phyloP scores from a whole-genome alignment of 2,888 invertebrate species.

The Andricus quercusramuli region DNA sequence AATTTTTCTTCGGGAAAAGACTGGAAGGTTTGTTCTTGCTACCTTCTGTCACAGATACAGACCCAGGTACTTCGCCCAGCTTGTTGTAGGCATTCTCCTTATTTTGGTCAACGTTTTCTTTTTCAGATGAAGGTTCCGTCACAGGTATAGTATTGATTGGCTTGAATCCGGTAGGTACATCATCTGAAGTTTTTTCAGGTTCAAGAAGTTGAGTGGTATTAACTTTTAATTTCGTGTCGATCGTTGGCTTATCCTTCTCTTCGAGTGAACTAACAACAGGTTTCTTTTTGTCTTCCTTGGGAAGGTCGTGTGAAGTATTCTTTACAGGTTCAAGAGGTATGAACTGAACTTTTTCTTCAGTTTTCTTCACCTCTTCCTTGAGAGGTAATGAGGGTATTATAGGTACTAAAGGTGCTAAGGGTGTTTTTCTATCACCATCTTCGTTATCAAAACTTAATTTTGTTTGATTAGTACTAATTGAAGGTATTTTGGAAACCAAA shows the following conservation, averaged over 20 bases:
- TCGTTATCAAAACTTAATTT: not conserved
- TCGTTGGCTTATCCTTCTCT: not conserved
- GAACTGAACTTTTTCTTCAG: conserved; percentile 2
- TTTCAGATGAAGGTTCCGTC: not conserved
- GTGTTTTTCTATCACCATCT: not conserved
- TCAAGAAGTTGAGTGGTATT: not conserved
- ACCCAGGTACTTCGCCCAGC: conserved; percentile 46
- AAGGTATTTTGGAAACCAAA: conserved; percentile 46
- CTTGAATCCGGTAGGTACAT: not conserved
- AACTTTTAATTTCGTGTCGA: not conserved
- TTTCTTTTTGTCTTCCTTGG: not conserved
- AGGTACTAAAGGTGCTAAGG: not conserved
- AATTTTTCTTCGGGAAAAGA: conserved; percentile 3
- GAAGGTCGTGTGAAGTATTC: not conserved
- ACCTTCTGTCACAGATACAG: not conserved
- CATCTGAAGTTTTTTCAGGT: not conserved
- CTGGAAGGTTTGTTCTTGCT: not conserved
- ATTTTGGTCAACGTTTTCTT: not conserved
- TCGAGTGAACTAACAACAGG: not conserved
- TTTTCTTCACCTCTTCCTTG: not conserved
- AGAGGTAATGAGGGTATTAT: not conserved
- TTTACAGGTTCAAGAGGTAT: not conserved
- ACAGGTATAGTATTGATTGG: not conserved
- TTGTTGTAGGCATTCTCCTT: conserved; percentile 47
- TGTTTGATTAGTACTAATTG: not conserved